Evolutionary conservation across 2,113 vertebrate genomes (phyloP), one percentile per base, ranked within the genome.

Genomic region (Lycocorax pyrrhopterus): DNA sequence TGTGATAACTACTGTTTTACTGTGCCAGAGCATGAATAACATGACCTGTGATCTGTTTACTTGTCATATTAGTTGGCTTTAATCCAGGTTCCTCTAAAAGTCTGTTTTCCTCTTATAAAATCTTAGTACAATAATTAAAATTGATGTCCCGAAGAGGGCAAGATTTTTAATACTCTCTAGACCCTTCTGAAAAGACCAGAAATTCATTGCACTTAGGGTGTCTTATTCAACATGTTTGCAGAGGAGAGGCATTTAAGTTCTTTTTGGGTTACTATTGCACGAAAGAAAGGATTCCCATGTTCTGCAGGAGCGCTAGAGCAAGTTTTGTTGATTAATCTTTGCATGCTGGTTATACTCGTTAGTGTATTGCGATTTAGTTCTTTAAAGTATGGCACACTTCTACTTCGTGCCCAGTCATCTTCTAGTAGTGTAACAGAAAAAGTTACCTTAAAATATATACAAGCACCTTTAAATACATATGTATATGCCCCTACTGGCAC

Each of bases 51-150:
- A 84, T 77, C 27, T 72, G 33, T 47, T 89, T 93, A 82, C 47
- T 78, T 94, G 82, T 89, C 53, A 15, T 52, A 9, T 39, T 62
- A 62, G 69, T 68, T 95, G 86, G 76, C 60, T 83, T 89, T 93
- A 87, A 89, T 96, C 94, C 94, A 94, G 88, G 68, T 85, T 89
- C 15, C 62, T 95, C 74, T 93, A 29, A 78, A 90, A 89, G 46
- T 66, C 71, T 26, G 6, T 77, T 90, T 96, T 81, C 26, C 49
- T 56, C 60, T 41, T 80, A 58, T 6, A 84, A 92, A 81, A 30
- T 67, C n/a, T 55, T 49, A 49, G 62, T 56, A 86, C 62, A 85
- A 80, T 22, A 60, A 90, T 71, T 76, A 69, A 83, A 92, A 88
- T 26, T 56, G 6, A 56, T 47, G 21, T n/a, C 64, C 46, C 30